Evolutionary conservation across 2,113 vertebrate genomes (phyloP).

Genomic region (Cochlearius cochlearius): DNA sequence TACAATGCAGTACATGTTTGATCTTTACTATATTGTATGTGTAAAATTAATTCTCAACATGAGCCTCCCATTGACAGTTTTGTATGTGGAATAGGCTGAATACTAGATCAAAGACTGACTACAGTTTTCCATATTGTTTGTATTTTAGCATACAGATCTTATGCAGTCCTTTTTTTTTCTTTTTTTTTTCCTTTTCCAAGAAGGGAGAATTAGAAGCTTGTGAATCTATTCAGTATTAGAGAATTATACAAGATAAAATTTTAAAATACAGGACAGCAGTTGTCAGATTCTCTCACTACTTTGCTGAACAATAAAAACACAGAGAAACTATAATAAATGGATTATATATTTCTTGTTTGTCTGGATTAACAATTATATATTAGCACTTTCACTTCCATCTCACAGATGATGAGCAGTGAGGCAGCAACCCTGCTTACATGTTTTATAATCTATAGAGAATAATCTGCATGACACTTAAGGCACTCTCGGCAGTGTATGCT

Average conservation of each 20-base stretch:
- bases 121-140: not conserved
- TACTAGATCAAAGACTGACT: not conserved
- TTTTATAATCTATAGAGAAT: not conserved
- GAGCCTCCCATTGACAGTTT: not conserved
- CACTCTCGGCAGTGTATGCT: not conserved
- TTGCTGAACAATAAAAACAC: not conserved
- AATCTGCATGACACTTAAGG: not conserved
- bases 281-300: not conserved
- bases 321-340: not conserved
- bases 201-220: not conserved
- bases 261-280: not conserved
- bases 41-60: not conserved
- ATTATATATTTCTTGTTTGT: not conserved
- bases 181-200: not conserved
- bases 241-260: not conserved
- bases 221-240: not conserved
- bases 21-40: not conserved
- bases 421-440: not conserved
- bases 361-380: not conserved
- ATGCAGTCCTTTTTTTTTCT: not conserved
- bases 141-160: not conserved
- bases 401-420: not conserved
- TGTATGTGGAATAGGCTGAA: not conserved
- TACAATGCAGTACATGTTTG: not conserved
- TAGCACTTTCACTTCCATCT: not conserved